Conservation (phyloP, 2,888 invertebrate genomes). For the Rhogogaster chlorosoma region DNA sequence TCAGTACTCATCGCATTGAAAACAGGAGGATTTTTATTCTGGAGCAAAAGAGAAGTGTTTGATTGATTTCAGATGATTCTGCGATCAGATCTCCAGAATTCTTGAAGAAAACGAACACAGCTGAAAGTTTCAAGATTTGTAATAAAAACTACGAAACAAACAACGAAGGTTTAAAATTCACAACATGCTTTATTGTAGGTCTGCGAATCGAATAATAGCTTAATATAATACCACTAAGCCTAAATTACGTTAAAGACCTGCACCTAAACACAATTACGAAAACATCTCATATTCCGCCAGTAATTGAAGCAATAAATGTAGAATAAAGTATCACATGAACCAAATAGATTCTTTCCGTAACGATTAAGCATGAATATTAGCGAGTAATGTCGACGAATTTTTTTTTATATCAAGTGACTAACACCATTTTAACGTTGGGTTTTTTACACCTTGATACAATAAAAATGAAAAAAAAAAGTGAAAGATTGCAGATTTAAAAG, state of each 20-base stretch:
- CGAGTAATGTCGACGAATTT: slow-evolving; percentile 22
- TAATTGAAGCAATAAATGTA: slow-evolving; percentile 33
- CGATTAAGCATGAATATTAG: slow-evolving; percentile 33
- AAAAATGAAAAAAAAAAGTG: background rate
- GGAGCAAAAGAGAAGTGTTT: background rate
- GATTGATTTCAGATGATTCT: background rate
- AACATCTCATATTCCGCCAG: slow-evolving; percentile 19
- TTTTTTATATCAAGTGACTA: background rate
- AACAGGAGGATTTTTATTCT: background rate
- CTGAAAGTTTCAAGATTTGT: background rate
- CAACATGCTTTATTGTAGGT: slow-evolving; percentile 71
- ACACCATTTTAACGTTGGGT: background rate
- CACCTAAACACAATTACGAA: slow-evolving; percentile 57
- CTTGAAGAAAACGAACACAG: background rate
- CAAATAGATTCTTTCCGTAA: slow-evolving; percentile 37
- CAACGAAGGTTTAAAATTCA: slow-evolving; percentile 63
- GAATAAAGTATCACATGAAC: slow-evolving; percentile 33
- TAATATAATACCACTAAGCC: slow-evolving; percentile 66
- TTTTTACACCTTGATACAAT: background rate
- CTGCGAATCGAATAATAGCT: slow-evolving; percentile 67
- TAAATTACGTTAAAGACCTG: slow-evolving; percentile 64
- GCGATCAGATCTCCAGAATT: background rate
- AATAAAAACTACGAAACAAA: background rate
- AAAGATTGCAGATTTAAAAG: background rate
- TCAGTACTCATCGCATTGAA: background rate